phyloP scores from a whole-genome alignment of 2,113 vertebrate species.

The Pao palembangensis region DNA sequence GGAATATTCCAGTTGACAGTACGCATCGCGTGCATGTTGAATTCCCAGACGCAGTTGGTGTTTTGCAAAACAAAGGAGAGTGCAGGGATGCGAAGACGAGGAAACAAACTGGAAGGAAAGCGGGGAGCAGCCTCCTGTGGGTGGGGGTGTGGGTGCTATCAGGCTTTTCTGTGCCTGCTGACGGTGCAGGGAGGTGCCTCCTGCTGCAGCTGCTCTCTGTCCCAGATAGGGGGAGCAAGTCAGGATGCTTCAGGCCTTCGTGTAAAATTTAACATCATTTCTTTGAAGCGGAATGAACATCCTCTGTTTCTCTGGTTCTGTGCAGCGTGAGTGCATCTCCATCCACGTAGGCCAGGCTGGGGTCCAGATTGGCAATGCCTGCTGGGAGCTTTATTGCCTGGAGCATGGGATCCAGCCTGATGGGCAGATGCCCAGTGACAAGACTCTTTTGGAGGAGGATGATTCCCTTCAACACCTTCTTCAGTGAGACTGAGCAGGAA shows the following conservation, averaged over 20 bases:
- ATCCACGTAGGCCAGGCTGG: too few species aligned
- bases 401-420: too few species aligned
- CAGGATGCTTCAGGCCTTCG: background rate
- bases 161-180: constrained; percentile 31
- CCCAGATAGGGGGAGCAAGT: constrained; percentile 34
- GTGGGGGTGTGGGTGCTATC: constrained; percentile 32
- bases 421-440: too few species aligned
- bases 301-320: too few species aligned
- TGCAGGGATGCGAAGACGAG: constrained; percentile 16
- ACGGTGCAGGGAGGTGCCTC: constrained; percentile 61
- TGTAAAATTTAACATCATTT: too few species aligned
- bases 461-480: too few species aligned
- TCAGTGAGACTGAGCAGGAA: too few species aligned
- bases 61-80: constrained; percentile 19
- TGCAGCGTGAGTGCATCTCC: too few species aligned
- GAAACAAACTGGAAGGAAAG: constrained; percentile 18
- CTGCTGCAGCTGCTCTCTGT: background rate
- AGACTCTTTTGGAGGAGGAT: too few species aligned
- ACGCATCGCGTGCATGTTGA: background rate
- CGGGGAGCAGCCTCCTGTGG: constrained; percentile 10
- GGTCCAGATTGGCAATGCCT: too few species aligned
- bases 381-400: too few species aligned
- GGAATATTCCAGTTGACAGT: constrained; percentile 40
- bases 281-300: too few species aligned
- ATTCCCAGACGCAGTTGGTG: constrained; percentile 40